Percentiles rank a stretch among this genome's conserved stretches.
Conservation (phyloP, 2,113 vertebrate species). For the Ammodytes marinus region DNA sequence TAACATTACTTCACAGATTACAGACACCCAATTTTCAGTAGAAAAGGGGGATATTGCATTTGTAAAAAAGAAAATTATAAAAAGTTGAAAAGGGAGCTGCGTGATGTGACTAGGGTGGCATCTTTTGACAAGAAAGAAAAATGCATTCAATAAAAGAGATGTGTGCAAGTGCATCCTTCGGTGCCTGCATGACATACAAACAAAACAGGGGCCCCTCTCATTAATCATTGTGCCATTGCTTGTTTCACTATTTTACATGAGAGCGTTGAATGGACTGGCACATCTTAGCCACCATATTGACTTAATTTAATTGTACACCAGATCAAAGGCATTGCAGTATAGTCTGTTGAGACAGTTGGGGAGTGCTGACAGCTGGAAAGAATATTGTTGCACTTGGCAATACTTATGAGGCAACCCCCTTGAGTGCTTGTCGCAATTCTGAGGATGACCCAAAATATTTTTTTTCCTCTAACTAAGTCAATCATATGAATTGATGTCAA, state of each 20-base stretch:
- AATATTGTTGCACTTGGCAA: conserved; percentile 3
- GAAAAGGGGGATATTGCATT: too few relatives aligned
- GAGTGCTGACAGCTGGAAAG: neutral
- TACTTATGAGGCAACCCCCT: neutral
- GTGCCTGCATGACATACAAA: neutral
- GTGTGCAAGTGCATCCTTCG: neutral
- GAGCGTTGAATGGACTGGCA: neutral
- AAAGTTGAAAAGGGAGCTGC: neutral
- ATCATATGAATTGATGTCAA: neutral
- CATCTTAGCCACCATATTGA: neutral
- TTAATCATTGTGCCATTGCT: neutral
- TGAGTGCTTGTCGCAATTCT: neutral
- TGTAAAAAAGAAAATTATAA: too few relatives aligned
- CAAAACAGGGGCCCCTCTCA: neutral
- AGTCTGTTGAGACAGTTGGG: neutral
- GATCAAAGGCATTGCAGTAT: neutral
- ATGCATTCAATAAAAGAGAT: neutral
- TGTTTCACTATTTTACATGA: neutral
- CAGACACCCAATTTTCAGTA: neutral
- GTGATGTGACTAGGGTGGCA: neutral
- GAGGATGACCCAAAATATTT: neutral
- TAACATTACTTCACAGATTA: neutral
- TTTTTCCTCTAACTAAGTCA: neutral
- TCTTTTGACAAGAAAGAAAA: neutral
- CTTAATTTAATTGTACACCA: neutral